Evolutionary conservation across 2,797 vertebrate species (phyloP).

Genomic region (Myripristis jacobus): DNA sequence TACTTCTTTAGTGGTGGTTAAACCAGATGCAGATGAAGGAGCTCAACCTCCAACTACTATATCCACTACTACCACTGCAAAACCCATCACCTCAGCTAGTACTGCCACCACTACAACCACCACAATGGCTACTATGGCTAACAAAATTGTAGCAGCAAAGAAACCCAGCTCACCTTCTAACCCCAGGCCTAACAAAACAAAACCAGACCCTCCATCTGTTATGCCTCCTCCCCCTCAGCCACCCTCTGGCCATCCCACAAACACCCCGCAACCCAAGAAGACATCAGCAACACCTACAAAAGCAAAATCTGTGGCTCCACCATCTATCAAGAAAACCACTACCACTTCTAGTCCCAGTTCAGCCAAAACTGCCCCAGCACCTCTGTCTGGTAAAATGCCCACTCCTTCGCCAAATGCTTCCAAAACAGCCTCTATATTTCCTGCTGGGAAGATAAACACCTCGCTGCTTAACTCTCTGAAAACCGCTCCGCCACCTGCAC

Average conservation of each 20-base stretch:
- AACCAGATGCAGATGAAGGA: conserved; percentile 81
- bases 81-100: conserved; percentile 47
- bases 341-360: conserved; percentile 45
- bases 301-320: conserved; percentile 47
- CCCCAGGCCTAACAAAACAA: conserved; percentile 57
- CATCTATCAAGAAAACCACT: conserved; percentile 59
- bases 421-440: conserved; percentile 42
- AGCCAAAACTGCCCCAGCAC: conserved; percentile 60
- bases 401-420: conserved; percentile 52
- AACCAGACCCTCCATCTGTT: conserved; percentile 39
- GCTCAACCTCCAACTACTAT: conserved; percentile 60
- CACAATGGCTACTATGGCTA: conserved; percentile 37
- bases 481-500: conserved; percentile 65
- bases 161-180: conserved; percentile 46
- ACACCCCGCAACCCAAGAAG: conserved; percentile 50
- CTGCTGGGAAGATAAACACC: conserved; percentile 54
- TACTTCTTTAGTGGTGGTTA: conserved; percentile 88
- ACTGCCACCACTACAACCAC: conserved; percentile 53
- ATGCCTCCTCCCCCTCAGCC: conserved; percentile 58
- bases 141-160: conserved; percentile 57
- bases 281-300: conserved; percentile 18
- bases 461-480: conserved; percentile 52
- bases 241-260: conserved; percentile 41
- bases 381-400: conserved; percentile 61
- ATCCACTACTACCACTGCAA: conserved; percentile 36